phyloP scores from a whole-genome alignment of 2,888 invertebrate species.

The Rhamnusium bicolor region DNA sequence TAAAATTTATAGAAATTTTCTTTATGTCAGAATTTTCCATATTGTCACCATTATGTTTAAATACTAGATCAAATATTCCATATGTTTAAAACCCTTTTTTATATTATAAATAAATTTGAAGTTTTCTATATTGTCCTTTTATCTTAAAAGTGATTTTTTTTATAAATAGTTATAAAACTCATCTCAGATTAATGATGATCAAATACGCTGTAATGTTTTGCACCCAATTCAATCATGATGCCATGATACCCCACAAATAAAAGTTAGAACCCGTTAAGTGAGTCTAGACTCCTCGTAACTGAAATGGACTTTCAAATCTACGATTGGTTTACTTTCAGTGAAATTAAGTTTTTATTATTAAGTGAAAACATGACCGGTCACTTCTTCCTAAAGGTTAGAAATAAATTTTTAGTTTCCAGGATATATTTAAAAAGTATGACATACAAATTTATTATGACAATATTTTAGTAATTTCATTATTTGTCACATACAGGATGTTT shows the following conservation, averaged over 20 bases:
- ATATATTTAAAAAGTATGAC: no score
- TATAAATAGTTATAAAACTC: not conserved
- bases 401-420: not conserved
- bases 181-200: slow-evolving; percentile 5
- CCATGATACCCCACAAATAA: slow-evolving; percentile 41
- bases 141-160: no score
- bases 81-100: no score
- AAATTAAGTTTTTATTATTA: slow-evolving; percentile 1
- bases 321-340: slow-evolving; percentile 4
- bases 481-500: no score
- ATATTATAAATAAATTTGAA: no score
- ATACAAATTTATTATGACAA: no score
- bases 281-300: slow-evolving; percentile 38
- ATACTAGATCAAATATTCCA: no score
- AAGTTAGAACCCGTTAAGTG: slow-evolving; percentile 45
- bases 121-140: no score
- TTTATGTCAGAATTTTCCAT: no score
- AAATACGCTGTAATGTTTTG: slow-evolving; percentile 34
- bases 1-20: no score
- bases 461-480: no score
- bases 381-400: not conserved
- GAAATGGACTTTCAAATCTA: slow-evolving; percentile 19
- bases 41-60: no score
- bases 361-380: not conserved
- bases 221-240: slow-evolving; percentile 53